Conservation (phyloP, 2,797 vertebrate species). For the Chaetodon trifasciatus region DNA sequence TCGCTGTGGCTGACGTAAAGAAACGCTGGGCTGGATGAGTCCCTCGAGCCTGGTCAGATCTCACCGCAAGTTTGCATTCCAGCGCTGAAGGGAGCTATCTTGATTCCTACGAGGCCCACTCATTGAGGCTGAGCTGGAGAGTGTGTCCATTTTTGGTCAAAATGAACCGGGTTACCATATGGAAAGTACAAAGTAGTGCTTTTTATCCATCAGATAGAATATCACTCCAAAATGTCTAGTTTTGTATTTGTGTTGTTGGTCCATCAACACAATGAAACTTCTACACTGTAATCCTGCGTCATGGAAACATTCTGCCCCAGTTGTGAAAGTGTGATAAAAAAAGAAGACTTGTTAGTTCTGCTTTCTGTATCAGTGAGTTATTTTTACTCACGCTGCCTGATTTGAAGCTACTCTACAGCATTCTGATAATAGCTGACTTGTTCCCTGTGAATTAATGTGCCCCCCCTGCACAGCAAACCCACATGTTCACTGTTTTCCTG, state of each 20-base stretch:
- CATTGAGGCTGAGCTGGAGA: slow-evolving; percentile 20
- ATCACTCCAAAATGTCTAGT: background rate
- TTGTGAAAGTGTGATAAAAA: slow-evolving; percentile 77
- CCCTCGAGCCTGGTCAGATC: slow-evolving; percentile 53
- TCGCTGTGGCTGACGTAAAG: slow-evolving; percentile 42
- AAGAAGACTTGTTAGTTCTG: slow-evolving; percentile 68
- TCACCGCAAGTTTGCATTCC: slow-evolving; percentile 70
- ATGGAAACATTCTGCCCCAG: slow-evolving; percentile 71
- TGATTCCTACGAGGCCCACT: slow-evolving; percentile 46
- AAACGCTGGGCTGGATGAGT: slow-evolving; percentile 45
- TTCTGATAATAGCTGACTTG: slow-evolving; percentile 35
- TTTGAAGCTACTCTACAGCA: background rate
- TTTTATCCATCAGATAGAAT: slow-evolving; percentile 12
- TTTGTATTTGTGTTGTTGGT: background rate
- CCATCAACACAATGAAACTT: slow-evolving; percentile 11
- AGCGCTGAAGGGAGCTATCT: slow-evolving; percentile 41
- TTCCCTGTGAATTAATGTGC: background rate
- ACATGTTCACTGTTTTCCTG: slow-evolving; percentile 32
- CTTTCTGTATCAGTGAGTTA: slow-evolving; percentile 70
- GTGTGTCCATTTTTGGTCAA: slow-evolving; percentile 53
- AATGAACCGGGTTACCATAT: background rate
- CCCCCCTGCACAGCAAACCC: background rate
- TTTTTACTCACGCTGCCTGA: slow-evolving; percentile 66
- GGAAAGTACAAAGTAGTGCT: slow-evolving; percentile 5
- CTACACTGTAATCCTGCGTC: slow-evolving; percentile 37